phyloP scores from a whole-genome alignment of 2,888 invertebrate genomes.

The Phragmatobia fuliginosa region DNA sequence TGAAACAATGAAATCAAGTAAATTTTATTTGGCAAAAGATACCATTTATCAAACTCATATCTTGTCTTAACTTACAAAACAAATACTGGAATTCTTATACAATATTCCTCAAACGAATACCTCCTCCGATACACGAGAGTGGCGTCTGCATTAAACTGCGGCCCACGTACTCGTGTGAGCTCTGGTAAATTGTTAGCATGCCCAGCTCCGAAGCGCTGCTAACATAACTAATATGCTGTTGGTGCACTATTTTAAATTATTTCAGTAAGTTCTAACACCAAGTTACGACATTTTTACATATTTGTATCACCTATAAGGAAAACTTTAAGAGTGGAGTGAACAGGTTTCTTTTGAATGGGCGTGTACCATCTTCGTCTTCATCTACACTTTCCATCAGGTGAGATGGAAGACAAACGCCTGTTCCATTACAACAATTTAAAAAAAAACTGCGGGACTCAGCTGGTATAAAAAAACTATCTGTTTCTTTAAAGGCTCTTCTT shows the following conservation, averaged over 20 bases:
- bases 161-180: constrained; percentile 19
- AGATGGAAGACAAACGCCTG: no score
- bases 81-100: constrained; percentile 11
- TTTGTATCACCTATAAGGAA: neutral
- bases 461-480: no score
- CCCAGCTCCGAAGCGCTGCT: constrained; percentile 29
- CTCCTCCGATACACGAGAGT: constrained; percentile 1
- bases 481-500: no score
- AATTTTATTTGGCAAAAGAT: neutral
- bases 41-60: neutral
- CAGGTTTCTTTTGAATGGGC: no score
- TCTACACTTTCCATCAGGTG: no score
- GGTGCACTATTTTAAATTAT: constrained; percentile 20
- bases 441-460: no score
- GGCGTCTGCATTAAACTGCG: constrained; percentile 16
- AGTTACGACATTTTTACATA: neutral
- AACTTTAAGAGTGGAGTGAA: no score
- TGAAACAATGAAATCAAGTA: neutral
- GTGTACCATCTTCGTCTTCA: no score
- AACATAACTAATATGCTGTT: constrained; percentile 36
- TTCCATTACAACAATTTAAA: no score
- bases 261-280: neutral
- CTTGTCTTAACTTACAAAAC: neutral
- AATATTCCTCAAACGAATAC: constrained; percentile 21
- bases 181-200: constrained; percentile 51